Evolutionary conservation across 1,140 invertebrate species (phyloP).

Genomic region (Harpegnathos saltator): DNA sequence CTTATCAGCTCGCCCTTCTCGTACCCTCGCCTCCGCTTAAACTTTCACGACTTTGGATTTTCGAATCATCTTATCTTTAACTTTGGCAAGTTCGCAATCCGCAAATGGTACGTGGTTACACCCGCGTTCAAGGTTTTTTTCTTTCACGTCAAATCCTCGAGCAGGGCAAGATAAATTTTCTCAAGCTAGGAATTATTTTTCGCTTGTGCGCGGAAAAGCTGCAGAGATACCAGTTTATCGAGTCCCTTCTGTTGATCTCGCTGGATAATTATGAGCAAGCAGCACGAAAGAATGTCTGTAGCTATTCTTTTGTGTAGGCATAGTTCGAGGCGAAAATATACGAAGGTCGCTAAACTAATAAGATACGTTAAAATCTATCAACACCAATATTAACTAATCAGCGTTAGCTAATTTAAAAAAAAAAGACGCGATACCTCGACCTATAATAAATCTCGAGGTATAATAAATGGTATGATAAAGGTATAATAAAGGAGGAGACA

Average conservation of each 20-base stretch:
- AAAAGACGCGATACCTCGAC: background rate
- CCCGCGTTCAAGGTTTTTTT: background rate
- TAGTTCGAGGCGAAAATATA: background rate
- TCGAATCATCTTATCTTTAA: conserved; percentile 1
- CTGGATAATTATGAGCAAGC: background rate
- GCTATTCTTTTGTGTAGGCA: background rate
- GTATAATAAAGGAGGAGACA: no score
- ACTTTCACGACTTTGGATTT: conserved; percentile 19
- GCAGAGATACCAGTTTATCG: background rate
- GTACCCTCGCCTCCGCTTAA: background rate
- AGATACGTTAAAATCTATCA: no score
- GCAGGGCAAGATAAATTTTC: background rate
- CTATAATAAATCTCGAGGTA: background rate
- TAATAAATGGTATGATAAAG: no score
- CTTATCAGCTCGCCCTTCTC: conserved; percentile 16
- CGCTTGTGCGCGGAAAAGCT: background rate
- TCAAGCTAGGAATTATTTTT: background rate
- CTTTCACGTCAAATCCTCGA: background rate
- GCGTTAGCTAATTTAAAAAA: background rate
- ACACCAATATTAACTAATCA: background rate
- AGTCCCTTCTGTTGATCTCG: background rate
- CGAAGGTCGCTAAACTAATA: background rate
- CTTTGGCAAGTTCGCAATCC: conserved; percentile 21
- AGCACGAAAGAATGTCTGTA: background rate
- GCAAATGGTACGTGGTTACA: background rate